Evolutionary conservation across 2,888 invertebrate species (phyloP).

Genomic region (Quadroppia sp.): DNA sequence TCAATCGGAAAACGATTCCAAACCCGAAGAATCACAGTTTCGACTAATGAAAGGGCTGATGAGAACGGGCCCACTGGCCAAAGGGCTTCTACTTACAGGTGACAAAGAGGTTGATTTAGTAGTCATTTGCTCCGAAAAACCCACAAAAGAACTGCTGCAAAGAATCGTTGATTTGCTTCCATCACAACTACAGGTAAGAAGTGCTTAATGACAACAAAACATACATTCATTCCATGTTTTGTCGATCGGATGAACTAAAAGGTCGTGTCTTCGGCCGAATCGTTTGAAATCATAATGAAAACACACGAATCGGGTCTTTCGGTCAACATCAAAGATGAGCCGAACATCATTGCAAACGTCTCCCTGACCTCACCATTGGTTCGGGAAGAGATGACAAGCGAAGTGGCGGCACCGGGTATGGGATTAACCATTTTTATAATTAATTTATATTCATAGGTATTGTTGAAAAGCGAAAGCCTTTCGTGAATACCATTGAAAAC

Average conservation of each 20-base stretch:
- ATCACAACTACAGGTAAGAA: slow-evolving; percentile 64
- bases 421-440: background rate
- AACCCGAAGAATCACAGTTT: slow-evolving; percentile 62
- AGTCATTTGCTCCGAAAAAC: slow-evolving; percentile 89
- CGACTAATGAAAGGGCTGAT: slow-evolving; percentile 90
- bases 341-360: slow-evolving; percentile 69
- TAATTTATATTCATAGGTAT: background rate
- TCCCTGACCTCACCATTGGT: slow-evolving; percentile 88
- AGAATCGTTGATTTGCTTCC: slow-evolving; percentile 81
- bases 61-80: slow-evolving; percentile 87
- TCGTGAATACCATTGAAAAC: background rate
- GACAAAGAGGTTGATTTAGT: slow-evolving; percentile 87
- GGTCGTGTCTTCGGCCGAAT: slow-evolving; percentile 21
- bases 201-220: background rate
- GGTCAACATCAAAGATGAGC: slow-evolving; percentile 69
- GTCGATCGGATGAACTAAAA: background rate
- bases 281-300: slow-evolving; percentile 37
- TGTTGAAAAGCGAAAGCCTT: background rate
- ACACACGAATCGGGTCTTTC: slow-evolving; percentile 73
- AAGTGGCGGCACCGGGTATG: slow-evolving; percentile 46
- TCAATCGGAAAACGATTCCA: slow-evolving; percentile 42
- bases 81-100: slow-evolving; percentile 80
- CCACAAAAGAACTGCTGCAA: slow-evolving; percentile 76
- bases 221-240: background rate
- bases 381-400: slow-evolving; percentile 61